Conservation (phyloP, 2,888 invertebrate species). For the Lithophane leautieri region DNA sequence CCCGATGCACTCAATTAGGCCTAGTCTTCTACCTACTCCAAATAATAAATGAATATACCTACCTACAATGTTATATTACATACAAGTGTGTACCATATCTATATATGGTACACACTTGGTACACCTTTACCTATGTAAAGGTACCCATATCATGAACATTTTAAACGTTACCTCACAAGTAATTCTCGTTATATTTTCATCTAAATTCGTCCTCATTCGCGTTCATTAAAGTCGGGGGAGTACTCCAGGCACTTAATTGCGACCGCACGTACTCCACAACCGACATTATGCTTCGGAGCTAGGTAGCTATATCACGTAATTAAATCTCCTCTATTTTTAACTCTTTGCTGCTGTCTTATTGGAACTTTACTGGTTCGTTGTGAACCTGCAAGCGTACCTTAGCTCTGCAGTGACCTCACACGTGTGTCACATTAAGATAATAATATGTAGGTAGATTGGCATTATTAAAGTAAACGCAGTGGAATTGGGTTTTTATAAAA, state of each 20-base stretch:
- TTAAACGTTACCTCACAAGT: conserved; percentile 42
- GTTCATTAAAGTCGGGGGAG: conserved; percentile 53
- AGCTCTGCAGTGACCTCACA: background rate
- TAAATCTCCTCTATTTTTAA: conserved; percentile 48
- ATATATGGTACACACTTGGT: too few species aligned
- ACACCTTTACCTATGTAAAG: background rate
- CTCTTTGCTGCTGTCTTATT: conserved; percentile 28
- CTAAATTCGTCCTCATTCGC: conserved; percentile 47
- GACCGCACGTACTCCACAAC: conserved; percentile 45
- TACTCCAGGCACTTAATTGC: conserved; percentile 54
- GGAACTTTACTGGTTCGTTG: background rate
- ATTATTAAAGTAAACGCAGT: too few species aligned
- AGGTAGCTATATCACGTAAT: conserved; percentile 29
- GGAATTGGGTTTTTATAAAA: too few species aligned
- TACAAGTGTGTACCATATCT: background rate
- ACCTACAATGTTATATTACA: background rate
- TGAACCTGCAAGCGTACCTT: background rate
- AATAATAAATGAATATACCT: background rate
- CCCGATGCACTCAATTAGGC: background rate
- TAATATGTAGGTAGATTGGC: background rate
- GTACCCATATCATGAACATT: conserved; percentile 26
- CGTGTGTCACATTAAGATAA: background rate
- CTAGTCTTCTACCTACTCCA: background rate
- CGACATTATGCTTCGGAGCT: conserved; percentile 29
- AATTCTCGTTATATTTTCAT: conserved; percentile 46